Percentiles rank a stretch among this genome's conserved stretches.
These are phyloP conservation scores for Porites lobata DNA, from an alignment of 92 coral and sea anemone species.

Conservation along the genomic window DNA sequence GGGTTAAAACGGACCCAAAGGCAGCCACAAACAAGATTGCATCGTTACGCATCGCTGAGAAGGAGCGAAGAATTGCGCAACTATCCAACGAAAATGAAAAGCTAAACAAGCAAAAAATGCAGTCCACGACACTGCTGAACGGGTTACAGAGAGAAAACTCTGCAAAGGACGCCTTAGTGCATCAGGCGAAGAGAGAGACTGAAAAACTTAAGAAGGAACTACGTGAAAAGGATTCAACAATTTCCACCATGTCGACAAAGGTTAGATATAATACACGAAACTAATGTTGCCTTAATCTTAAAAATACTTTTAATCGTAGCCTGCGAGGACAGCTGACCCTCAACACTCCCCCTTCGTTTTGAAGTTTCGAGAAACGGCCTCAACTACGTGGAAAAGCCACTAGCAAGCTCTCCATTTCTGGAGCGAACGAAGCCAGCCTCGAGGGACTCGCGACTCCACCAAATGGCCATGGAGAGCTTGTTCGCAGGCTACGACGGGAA, in stretches of 20 bases:
- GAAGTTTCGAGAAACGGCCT: no score
- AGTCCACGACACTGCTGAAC: conserved; percentile 86
- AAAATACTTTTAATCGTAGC: no score
- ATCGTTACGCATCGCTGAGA: conserved; percentile 83
- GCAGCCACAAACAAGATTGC: conserved; percentile 86
- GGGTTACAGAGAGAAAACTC: conserved; percentile 91
- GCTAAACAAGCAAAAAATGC: conserved; percentile 84
- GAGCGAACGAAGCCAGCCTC: no score
- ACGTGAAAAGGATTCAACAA: conserved; percentile 84
- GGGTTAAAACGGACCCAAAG: conserved; percentile 74
- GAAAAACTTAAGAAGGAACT: conserved; percentile 86
- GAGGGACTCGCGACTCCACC: no score
- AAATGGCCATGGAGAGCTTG: no score
- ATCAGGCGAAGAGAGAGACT: conserved; percentile 83
- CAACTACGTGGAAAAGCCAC: no score
- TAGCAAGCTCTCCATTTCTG: no score
- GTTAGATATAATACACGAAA: conserved; percentile 27
- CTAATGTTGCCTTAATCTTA: no score
- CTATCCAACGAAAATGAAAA: conserved; percentile 81
- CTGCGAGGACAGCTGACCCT: no score
- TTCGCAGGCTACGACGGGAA: no score
- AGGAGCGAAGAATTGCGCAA: conserved; percentile 83
- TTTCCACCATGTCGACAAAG: conserved; percentile 88
- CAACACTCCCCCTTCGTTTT: no score
- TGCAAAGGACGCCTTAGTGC: conserved; percentile 88